Conservation (phyloP, 1,140 invertebrate species). For the Trialeurodes vaporariorum region DNA sequence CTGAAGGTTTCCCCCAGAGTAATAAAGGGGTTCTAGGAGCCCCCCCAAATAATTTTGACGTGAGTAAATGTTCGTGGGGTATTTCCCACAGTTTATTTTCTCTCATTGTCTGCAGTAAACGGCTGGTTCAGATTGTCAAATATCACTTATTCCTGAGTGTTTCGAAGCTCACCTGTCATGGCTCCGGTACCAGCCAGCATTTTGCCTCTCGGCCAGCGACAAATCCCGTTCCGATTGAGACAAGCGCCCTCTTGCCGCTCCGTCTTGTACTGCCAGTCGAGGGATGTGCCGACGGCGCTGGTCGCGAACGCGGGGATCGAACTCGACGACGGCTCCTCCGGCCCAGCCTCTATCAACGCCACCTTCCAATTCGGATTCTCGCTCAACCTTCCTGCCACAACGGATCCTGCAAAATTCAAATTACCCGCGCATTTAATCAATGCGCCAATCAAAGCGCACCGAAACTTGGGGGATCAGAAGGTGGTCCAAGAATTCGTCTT, state of each 20-base stretch:
- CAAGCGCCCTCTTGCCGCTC: conserved; percentile 45
- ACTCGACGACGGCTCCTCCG: conserved; percentile 51
- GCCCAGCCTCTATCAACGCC: conserved; percentile 47
- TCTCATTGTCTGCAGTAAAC: too few species aligned
- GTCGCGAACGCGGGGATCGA: conserved; percentile 49
- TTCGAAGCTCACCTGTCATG: conserved; percentile 40
- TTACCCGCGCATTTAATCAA: too few species aligned
- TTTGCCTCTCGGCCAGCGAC: conserved; percentile 58
- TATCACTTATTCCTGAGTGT: neutral
- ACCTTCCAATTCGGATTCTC: conserved; percentile 37
- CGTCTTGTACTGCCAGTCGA: conserved; percentile 56
- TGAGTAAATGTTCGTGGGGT: too few species aligned
- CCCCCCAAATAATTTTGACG: too few species aligned
- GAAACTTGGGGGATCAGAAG: too few species aligned
- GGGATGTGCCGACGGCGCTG: conserved; percentile 37
- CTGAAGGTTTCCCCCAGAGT: too few species aligned
- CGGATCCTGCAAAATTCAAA: conserved; percentile 32
- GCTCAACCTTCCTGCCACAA: conserved; percentile 45
- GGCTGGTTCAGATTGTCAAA: too few species aligned
- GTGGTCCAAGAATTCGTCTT: too few species aligned
- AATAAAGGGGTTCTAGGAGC: too few species aligned
- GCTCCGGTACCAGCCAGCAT: conserved; percentile 73
- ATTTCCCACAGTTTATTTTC: too few species aligned
- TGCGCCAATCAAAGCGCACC: too few species aligned
- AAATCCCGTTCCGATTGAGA: conserved; percentile 44